A percentile compares a stretch with the other conserved stretches of the same genome.
phyloP scores from a whole-genome alignment of 2,888 invertebrate genomes.

The Meloe dianella region DNA sequence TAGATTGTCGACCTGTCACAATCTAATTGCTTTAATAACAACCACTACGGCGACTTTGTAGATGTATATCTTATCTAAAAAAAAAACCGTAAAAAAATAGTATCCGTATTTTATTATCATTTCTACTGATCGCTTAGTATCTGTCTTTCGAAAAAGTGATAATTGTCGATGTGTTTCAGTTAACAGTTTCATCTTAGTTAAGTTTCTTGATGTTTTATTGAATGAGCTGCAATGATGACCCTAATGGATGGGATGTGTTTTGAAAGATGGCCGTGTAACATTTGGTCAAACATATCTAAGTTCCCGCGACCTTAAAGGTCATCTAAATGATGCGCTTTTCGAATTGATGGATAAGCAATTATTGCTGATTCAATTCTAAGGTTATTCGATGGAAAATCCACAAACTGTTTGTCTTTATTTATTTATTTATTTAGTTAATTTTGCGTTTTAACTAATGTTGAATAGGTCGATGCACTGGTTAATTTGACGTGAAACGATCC shows the following conservation, averaged over 20 bases:
- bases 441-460: background rate
- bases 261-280: slow-evolving; percentile 29
- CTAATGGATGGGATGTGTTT: background rate
- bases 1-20: background rate
- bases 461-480: slow-evolving; percentile 3
- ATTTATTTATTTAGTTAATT: no score
- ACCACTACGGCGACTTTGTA: background rate
- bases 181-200: background rate
- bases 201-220: background rate
- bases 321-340: slow-evolving; percentile 34
- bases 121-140: background rate
- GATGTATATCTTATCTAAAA: background rate
- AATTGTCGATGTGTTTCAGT: background rate
- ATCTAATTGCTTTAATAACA: slow-evolving; percentile 8
- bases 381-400: background rate
- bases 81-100: background rate
- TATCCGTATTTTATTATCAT: background rate
- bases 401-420: no score
- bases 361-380: slow-evolving; percentile 35
- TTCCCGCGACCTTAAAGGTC: slow-evolving; percentile 46
- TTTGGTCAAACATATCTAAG: slow-evolving; percentile 40
- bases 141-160: background rate
- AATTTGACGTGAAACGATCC: background rate
- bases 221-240: background rate
- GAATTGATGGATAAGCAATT: slow-evolving; percentile 45